Base-by-base conservation (phyloP, 2,888 invertebrate species). In the Leptothorax acervorum region DNA sequence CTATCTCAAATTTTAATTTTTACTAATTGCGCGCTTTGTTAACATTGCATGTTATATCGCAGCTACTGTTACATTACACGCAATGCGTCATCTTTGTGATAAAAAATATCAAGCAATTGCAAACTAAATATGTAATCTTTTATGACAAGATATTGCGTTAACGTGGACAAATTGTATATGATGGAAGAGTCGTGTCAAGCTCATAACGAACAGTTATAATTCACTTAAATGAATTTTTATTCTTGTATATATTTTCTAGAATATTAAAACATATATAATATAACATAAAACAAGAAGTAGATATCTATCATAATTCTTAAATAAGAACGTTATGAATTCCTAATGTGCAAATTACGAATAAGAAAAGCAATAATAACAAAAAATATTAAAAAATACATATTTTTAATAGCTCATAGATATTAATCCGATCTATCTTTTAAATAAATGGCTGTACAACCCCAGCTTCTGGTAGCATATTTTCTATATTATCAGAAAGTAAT, bases 1-100 rank as follows among this genome's bases (percentile, higher is more conserved):
- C 35, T 60, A 60, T 60, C 60, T 81, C 5, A 39, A 35, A 79
- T 57, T 73, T 60, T 81, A 73, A 73, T 71, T 71, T 81, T 81
- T 28, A 81, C 12, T 73, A 73, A 73, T 48, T 60, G 9, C 35
- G 8, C 48, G 48, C n/a, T 73, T 73, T 81, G 79, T 81, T 81
- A 81, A 73, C 39, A 68, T 48, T 31, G 48, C 35, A 39, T 28
- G 18, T 31, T 45, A 57, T 55, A 70, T 81, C 71, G 48, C 18
- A 73, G 12, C n/a, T 55, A 63, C 78, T 45, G 3, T 42, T 6
- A 18, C 12, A 73, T 79, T 71, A 71, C 60, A 39, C 9, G 60
- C 57, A 48, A 60, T 23, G 45, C 3, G 23, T 60, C 70, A 71
- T 57, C 35, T 18, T 4, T 12, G 35, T 35, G 35, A 23, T 60